These are phyloP conservation scores for Glaucomys volans DNA, from an alignment of 2,113 vertebrate genomes.

Conservation along the genomic window DNA sequence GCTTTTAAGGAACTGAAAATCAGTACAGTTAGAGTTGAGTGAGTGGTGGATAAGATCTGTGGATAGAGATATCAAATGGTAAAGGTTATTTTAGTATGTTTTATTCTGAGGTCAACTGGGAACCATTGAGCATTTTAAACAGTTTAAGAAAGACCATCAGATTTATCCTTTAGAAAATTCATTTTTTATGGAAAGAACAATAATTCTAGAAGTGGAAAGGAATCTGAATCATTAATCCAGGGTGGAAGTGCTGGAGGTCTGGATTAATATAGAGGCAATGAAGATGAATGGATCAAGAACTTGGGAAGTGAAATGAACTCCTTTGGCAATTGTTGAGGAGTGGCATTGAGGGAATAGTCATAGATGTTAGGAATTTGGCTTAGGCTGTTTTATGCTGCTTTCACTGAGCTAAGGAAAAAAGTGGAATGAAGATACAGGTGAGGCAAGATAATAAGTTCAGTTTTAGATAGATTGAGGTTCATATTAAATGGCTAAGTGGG, in stretches of 20 bases:
- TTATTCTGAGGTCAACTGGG: not conserved
- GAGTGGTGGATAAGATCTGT: not conserved
- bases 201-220: not conserved
- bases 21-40: not conserved
- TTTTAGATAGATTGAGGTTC: not conserved
- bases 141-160: not conserved
- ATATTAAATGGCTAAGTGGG: not conserved
- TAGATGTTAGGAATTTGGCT: not conserved
- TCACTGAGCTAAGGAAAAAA: not conserved
- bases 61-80: not conserved
- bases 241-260: not conserved
- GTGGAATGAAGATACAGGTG: not conserved
- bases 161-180: not conserved
- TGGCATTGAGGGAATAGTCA: not conserved
- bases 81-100: not conserved
- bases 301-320: not conserved
- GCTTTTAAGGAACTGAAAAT: conserved; percentile 17
- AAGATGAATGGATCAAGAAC: not conserved
- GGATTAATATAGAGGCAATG: not conserved
- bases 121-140: conserved; percentile 23
- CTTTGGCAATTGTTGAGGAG: not conserved
- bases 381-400: not conserved
- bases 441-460: not conserved
- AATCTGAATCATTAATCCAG: not conserved
- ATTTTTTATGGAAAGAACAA: not conserved